These are phyloP conservation scores for Sturnira hondurensis DNA, from an alignment of 2,113 vertebrate genomes.

Conservation along the genomic window DNA sequence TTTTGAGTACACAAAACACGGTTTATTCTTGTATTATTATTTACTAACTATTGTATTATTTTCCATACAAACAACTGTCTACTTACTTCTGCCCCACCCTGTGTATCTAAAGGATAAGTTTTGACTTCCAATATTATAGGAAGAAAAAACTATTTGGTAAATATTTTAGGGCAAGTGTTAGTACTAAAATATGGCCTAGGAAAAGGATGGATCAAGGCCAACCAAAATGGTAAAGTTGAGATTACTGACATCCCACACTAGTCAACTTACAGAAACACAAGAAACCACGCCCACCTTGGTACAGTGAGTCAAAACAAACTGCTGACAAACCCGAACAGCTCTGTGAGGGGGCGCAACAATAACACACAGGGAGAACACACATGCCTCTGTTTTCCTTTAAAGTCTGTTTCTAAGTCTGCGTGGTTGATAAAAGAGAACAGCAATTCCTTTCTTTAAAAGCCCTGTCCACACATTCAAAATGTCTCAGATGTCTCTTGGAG, in stretches of 20 bases:
- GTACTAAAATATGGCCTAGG: background rate
- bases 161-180: slow-evolving; percentile 42
- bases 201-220: slow-evolving; percentile 38
- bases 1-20: background rate
- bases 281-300: slow-evolving; percentile 61
- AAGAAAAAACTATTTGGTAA: background rate
- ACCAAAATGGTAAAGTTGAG: slow-evolving; percentile 48
- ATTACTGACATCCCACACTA: slow-evolving; percentile 63
- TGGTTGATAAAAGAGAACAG: slow-evolving; percentile 76
- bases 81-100: background rate
- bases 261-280: slow-evolving; percentile 64
- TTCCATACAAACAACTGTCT: background rate
- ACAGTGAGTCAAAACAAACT: slow-evolving; percentile 70
- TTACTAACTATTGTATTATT: background rate
- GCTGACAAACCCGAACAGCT: slow-evolving; percentile 60
- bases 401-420: slow-evolving; percentile 56
- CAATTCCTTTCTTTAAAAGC: slow-evolving; percentile 74
- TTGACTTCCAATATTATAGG: background rate
- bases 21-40: background rate
- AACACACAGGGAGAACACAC: slow-evolving; percentile 51
- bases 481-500: slow-evolving; percentile 51
- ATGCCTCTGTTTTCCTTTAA: slow-evolving; percentile 62
- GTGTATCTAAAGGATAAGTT: background rate
- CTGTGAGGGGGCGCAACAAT: slow-evolving; percentile 56
- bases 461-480: slow-evolving; percentile 60